A percentile compares a stretch with the other conserved stretches of the same genome.
These are phyloP conservation scores for Montifringilla adamsi DNA, from an alignment of 2,113 vertebrate species.

Conservation along the genomic window DNA sequence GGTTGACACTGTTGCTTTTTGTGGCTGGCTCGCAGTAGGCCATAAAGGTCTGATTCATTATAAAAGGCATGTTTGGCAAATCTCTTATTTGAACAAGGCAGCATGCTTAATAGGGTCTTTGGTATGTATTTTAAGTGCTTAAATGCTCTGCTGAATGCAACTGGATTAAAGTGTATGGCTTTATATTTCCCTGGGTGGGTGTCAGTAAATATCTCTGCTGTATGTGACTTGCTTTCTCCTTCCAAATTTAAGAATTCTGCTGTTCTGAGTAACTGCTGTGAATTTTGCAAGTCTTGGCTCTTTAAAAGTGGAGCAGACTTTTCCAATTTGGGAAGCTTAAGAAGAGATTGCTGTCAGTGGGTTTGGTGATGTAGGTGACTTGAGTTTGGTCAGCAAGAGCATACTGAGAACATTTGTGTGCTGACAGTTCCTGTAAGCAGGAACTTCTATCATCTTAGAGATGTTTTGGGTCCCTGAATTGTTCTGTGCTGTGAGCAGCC, in stretches of 20 bases:
- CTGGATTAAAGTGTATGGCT: neutral
- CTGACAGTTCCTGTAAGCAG: neutral
- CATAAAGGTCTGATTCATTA: neutral
- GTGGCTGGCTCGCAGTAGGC: neutral
- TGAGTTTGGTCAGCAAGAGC: neutral
- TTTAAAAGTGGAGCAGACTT: neutral
- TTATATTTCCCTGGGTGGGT: neutral
- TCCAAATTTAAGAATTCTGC: neutral
- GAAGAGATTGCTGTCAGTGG: neutral
- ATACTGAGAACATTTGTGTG: too few species aligned
- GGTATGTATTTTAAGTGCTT: neutral
- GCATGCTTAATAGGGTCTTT: neutral
- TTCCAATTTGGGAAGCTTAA: neutral
- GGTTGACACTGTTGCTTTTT: neutral
- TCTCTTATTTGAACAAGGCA: neutral
- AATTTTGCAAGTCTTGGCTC: neutral
- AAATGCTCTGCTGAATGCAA: neutral
- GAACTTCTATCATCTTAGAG: neutral
- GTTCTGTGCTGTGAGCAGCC: neutral
- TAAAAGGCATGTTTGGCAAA: neutral
- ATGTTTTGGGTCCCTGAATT: neutral
- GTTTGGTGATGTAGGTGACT: neutral
- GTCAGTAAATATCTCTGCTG: neutral
- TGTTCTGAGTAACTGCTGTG: neutral
- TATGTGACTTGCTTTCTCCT: neutral